Evolutionary conservation across 2,888 invertebrate genomes (phyloP).

Genomic region (Meganola albula): DNA sequence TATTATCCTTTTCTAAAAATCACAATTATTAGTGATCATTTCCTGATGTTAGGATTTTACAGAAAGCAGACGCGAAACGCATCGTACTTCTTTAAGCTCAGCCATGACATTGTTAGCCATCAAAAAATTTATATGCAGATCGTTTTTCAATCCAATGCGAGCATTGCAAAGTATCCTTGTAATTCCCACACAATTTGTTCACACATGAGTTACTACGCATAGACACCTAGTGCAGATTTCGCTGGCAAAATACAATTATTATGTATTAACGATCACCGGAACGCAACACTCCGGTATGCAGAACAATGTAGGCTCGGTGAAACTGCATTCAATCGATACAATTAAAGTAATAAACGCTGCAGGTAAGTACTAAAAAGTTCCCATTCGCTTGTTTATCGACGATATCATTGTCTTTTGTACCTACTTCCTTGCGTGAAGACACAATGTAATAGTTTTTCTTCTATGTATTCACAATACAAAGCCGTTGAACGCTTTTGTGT

Average conservation of each 20-base stretch:
- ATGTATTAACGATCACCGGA: slow-evolving; percentile 55
- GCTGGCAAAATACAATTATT: slow-evolving; percentile 63
- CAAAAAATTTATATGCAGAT: slow-evolving; percentile 36
- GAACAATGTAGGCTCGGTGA: slow-evolving; percentile 62
- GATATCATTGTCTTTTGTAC: slow-evolving; percentile 68
- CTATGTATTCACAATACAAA: slow-evolving; percentile 53
- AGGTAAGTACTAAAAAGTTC: slow-evolving; percentile 52
- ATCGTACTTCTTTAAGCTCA: too few species aligned
- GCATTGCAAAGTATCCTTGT: slow-evolving; percentile 41
- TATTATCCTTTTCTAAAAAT: too few species aligned
- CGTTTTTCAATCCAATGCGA: slow-evolving; percentile 38
- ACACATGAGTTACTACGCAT: slow-evolving; percentile 41
- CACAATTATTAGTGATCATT: too few species aligned
- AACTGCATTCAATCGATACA: slow-evolving; percentile 67
- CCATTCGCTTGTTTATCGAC: slow-evolving; percentile 63
- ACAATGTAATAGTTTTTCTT: slow-evolving; percentile 65
- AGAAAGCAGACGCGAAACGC: too few species aligned
- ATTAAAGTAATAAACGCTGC: slow-evolving; percentile 66
- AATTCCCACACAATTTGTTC: slow-evolving; percentile 50
- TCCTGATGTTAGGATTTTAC: too few species aligned
- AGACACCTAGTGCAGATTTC: slow-evolving; percentile 56
- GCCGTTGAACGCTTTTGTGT: slow-evolving; percentile 49
- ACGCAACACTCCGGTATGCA: slow-evolving; percentile 54
- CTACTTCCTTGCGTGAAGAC: slow-evolving; percentile 56
- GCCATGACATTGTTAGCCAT: too few species aligned